Evolutionary conservation across 2,888 invertebrate species (phyloP).

Genomic region (Oscheius sp.): DNA sequence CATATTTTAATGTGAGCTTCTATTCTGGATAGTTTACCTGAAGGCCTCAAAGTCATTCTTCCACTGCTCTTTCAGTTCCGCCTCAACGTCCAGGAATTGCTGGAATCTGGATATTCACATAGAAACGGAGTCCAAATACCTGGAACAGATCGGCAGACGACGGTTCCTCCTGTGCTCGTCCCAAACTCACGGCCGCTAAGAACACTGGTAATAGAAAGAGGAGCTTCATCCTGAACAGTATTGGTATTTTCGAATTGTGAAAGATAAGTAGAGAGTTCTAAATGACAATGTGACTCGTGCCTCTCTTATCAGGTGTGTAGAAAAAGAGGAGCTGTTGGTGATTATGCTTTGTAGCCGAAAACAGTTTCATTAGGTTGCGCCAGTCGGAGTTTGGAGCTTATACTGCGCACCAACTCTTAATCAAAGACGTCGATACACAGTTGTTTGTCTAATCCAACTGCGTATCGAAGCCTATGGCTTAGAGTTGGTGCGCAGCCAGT

Average conservation of each 20-base stretch:
- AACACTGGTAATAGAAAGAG: constrained; percentile 4
- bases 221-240: constrained; percentile 19
- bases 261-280: neutral
- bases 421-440: too few species aligned
- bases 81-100: constrained; percentile 30
- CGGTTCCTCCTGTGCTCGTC: neutral
- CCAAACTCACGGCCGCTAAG: constrained; percentile 6
- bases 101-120: neutral
- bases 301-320: too few species aligned
- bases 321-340: too few species aligned
- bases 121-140: neutral
- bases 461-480: too few species aligned
- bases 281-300: neutral
- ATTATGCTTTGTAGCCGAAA: too few species aligned
- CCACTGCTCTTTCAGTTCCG: constrained; percentile 28
- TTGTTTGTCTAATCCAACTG: too few species aligned
- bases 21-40: constrained; percentile 6
- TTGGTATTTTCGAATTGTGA: neutral
- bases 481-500: too few species aligned
- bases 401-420: too few species aligned
- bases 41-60: constrained; percentile 14
- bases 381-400: too few species aligned
- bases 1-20: too few species aligned
- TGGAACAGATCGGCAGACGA: constrained; percentile 21
- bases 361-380: too few species aligned